These are phyloP conservation scores for Epistrophe eligans DNA, from an alignment of 2,888 invertebrate genomes.

Conservation along the genomic window DNA sequence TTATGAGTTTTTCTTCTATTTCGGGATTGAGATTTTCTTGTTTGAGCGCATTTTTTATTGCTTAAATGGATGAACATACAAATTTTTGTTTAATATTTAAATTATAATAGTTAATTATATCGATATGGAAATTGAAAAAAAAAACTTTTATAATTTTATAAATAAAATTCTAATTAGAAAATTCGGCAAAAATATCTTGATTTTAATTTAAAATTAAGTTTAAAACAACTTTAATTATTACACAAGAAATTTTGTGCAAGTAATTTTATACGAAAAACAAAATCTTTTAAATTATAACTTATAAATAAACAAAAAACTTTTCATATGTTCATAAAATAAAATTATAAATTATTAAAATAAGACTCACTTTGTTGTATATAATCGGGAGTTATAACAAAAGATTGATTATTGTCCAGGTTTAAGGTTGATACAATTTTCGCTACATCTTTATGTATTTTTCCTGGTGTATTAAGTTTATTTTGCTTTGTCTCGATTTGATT, in stretches of 20 bases:
- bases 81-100: background rate
- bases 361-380: conserved; percentile 96
- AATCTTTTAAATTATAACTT: background rate
- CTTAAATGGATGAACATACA: conserved; percentile 84
- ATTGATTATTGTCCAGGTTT: conserved; percentile 74
- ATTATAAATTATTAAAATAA: background rate
- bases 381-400: conserved; percentile 95
- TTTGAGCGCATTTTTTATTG: conserved; percentile 95
- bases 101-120: background rate
- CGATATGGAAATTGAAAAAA: background rate
- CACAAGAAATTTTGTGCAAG: too few relatives aligned
- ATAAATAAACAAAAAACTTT: background rate
- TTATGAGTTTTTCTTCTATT: conserved; percentile 95
- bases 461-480: conserved; percentile 34
- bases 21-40: conserved; percentile 96
- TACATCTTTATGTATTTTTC: conserved; percentile 57
- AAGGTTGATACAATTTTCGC: conserved; percentile 53
- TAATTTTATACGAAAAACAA: background rate
- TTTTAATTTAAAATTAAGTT: too few relatives aligned
- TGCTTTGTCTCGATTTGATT: conserved; percentile 55
- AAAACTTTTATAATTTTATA: background rate
- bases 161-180: background rate
- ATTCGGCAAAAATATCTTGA: background rate
- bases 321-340: background rate
- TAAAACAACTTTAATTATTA: too few relatives aligned